A percentile compares a stretch with the other conserved stretches of the same genome.
These are phyloP conservation scores for Eupsilia transversa DNA, from an alignment of 2,888 invertebrate species.

Conservation along the genomic window DNA sequence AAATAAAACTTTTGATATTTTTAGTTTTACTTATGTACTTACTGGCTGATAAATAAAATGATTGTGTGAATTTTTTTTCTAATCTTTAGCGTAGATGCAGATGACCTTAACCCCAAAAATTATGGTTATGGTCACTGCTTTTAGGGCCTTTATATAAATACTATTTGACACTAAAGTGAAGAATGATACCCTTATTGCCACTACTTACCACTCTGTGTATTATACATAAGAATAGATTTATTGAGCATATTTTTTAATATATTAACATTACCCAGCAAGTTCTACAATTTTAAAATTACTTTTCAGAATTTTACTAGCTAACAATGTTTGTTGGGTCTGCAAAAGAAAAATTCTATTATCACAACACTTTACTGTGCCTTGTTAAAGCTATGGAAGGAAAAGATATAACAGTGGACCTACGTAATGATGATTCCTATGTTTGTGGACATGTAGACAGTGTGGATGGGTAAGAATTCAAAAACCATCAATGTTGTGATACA, in stretches of 20 bases:
- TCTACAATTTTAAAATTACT: not conserved
- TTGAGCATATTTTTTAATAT: not conserved
- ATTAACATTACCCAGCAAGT: not conserved
- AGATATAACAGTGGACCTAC: conserved; percentile 92
- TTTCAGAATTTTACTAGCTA: conserved; percentile 35
- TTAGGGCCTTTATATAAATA: not conserved
- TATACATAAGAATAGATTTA: not conserved
- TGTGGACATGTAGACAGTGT: conserved; percentile 91
- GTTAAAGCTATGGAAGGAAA: conserved; percentile 91
- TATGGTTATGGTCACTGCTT: not conserved
- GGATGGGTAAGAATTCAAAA: conserved; percentile 90
- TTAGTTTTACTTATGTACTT: not conserved
- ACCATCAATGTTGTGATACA: not conserved
- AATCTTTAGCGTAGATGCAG: not conserved
- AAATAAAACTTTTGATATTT: not conserved
- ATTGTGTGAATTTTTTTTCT: too few species aligned
- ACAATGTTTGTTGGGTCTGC: conserved; percentile 79
- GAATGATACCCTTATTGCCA: not conserved
- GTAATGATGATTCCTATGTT: conserved; percentile 92
- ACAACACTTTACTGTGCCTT: conserved; percentile 92
- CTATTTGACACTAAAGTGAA: not conserved
- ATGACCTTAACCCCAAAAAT: not conserved
- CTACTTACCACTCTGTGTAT: not conserved
- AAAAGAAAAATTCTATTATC: conserved; percentile 86
- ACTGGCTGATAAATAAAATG: not conserved